Evolutionary conservation across 2,797 vertebrate genomes (phyloP).

Genomic region (Vipera ursinii): DNA sequence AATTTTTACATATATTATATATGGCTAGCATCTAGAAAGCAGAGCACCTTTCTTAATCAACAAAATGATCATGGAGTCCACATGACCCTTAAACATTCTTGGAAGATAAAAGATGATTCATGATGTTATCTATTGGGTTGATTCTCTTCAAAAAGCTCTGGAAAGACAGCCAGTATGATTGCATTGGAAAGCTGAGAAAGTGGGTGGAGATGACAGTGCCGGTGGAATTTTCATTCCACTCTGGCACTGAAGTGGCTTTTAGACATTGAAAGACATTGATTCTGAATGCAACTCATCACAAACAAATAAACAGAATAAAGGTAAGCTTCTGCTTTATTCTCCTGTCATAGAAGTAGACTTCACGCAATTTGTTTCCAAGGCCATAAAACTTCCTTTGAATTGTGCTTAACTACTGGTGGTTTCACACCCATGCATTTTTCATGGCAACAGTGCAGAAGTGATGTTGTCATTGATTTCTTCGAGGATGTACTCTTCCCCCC

Average conservation of each 20-base stretch:
- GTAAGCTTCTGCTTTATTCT: background rate
- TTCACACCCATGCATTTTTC: background rate
- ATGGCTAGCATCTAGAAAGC: background rate
- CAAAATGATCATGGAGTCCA: background rate
- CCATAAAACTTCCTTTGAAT: background rate
- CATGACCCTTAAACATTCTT: background rate
- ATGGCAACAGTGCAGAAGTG: background rate
- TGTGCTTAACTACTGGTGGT: background rate
- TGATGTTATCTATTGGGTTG: background rate
- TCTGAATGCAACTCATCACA: background rate
- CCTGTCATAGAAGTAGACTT: background rate
- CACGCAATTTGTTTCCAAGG: background rate
- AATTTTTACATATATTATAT: too few species aligned
- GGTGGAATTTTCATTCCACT: background rate
- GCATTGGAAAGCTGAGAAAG: background rate
- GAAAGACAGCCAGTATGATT: background rate
- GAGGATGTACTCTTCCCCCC: background rate
- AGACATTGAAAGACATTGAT: background rate
- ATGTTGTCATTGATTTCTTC: background rate
- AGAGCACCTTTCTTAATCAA: background rate
- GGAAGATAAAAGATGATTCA: background rate
- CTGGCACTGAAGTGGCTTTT: background rate
- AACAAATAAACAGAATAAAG: background rate
- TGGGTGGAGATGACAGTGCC: background rate
- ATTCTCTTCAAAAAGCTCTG: background rate